Percentiles rank a stretch among this genome's conserved stretches.
Evolutionary conservation across 2,113 vertebrate genomes (phyloP).

Genomic region (Apodemus speciosus): DNA sequence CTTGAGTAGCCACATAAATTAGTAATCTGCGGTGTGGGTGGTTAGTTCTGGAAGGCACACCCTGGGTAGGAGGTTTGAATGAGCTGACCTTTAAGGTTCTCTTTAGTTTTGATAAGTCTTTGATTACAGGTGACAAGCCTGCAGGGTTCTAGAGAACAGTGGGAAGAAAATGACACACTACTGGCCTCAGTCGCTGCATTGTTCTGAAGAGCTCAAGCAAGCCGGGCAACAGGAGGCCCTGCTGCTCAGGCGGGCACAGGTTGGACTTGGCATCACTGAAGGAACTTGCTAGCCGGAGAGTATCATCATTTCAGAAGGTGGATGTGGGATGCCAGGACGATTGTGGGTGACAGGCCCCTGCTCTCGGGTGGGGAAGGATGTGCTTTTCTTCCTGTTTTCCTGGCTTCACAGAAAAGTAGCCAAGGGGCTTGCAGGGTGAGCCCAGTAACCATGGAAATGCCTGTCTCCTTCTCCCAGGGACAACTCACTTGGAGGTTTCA

Average conservation of each 20-base stretch:
- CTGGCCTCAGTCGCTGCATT: background rate
- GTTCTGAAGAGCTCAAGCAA: background rate
- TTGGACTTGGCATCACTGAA: background rate
- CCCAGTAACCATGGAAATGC: background rate
- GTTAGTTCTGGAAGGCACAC: conserved; percentile 27
- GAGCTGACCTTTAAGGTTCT: conserved; percentile 49
- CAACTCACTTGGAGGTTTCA: background rate
- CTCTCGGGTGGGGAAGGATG: background rate
- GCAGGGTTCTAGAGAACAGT: background rate
- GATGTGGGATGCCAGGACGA: background rate
- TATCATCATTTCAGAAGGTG: background rate
- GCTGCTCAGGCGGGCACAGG: background rate
- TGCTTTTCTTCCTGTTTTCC: background rate
- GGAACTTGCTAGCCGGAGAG: background rate
- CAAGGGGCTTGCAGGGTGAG: background rate
- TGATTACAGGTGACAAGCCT: conserved; percentile 48
- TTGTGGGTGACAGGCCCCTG: background rate
- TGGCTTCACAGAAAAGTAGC: conserved; percentile 36
- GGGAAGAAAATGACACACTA: background rate
- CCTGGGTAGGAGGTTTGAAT: background rate
- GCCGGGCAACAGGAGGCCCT: background rate
- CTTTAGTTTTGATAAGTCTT: conserved; percentile 4
- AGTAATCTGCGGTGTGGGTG: background rate
- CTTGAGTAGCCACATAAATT: conserved; percentile 1
- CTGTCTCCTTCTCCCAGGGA: background rate